Base-by-base conservation (phyloP, 1,140 invertebrate species). In the Drosophila suzukii region DNA sequence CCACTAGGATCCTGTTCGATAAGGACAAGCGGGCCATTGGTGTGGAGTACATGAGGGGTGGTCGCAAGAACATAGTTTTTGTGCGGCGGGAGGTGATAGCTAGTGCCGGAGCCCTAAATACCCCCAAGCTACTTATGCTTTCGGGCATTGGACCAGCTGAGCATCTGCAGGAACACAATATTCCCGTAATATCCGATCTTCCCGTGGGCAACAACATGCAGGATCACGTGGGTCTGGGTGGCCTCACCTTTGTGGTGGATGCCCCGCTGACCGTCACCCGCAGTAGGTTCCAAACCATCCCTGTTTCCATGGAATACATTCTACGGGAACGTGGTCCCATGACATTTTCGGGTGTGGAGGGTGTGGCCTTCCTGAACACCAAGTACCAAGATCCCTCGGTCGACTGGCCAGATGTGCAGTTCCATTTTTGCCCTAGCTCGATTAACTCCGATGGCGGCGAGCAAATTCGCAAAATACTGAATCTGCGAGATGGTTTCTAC, bases 91-190 rank as follows among this genome's bases (percentile, higher is more conserved):
- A 98, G 92, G 94, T 98, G 0, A 94, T 98, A 3, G 91, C 97
- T 47, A 97, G 96, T 1, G 96, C 96, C 0, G 97, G 97, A 0
- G 95, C 97, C 0, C 94, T 98, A 12, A 95, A 96, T 36, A 95
- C 95, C 3, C 97, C 97, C 1, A 96, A 97, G 65, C 75, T 98
- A n/a, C 93, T 98, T 13, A 98, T 98, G 97, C 81, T 98, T 0
- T 98, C 97, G 17, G 98, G 98, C 0, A 94, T 98, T 20, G 97
- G 97, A 0, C 97, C 97, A 0, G 93, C 93, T 1, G 95, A 97
- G 46, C 96, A 98, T 79, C 92, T 99, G 1, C 83, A 94, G 61
- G 94, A 96, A 57, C 94, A 97, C 44, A 95, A 94, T 2, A 97
- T 98, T 62, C 95, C 95, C 0, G 94, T 97, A 0, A 71, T 97